Conservation (phyloP, 2,797 vertebrate species). For the Sandelia bainsii region DNA sequence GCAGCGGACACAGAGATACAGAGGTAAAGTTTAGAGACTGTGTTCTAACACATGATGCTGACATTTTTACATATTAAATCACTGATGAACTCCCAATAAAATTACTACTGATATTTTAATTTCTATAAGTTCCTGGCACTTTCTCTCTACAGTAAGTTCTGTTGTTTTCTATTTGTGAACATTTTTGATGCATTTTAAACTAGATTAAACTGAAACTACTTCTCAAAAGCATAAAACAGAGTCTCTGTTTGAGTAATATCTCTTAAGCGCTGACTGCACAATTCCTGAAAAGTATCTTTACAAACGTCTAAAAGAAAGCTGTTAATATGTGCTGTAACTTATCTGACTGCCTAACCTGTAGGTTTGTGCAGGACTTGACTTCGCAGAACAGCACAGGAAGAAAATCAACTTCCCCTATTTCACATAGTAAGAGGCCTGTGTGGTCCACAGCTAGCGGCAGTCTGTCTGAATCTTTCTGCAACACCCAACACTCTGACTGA, state of each 20-base stretch:
- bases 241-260: not conserved
- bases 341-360: not conserved
- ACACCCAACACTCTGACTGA: conserved; percentile 45
- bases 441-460: conserved; percentile 48
- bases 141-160: not conserved
- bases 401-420: conserved; percentile 75
- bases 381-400: conserved; percentile 56
- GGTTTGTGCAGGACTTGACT: conserved; percentile 30
- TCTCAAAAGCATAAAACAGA: not conserved
- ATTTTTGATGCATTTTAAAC: conserved; percentile 2
- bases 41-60: conserved; percentile 9
- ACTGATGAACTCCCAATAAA: not conserved
- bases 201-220: conserved; percentile 6
- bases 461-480: conserved; percentile 37
- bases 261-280: not conserved
- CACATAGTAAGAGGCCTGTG: conserved; percentile 42
- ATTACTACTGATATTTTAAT: not conserved
- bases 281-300: not conserved
- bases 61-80: conserved; percentile 1
- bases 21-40: conserved; percentile 29
- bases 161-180: not conserved
- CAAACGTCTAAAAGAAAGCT: not conserved
- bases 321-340: not conserved
- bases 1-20: conserved; percentile 42
- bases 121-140: not conserved